phyloP scores from a whole-genome alignment of 2,888 invertebrate species.

The Drosophila conformis region DNA sequence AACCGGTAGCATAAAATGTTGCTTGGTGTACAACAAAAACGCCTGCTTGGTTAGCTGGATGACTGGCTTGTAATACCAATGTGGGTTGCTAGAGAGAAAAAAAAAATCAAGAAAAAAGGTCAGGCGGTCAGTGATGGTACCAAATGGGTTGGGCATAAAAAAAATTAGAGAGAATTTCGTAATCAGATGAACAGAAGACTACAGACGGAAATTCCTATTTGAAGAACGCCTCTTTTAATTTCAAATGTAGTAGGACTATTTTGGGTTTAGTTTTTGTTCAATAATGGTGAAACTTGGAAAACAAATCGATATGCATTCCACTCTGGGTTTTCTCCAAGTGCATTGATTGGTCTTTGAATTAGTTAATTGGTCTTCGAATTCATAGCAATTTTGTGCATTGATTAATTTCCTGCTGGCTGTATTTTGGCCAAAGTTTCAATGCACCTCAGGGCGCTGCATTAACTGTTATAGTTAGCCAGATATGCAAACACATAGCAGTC shows the following conservation, averaged over 20 bases:
- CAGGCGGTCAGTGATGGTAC: slow-evolving; percentile 19
- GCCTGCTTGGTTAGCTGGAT: slow-evolving; percentile 43
- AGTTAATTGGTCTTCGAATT: slow-evolving; percentile 13
- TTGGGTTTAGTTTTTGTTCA: background rate
- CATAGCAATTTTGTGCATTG: slow-evolving; percentile 42
- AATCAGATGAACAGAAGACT: background rate
- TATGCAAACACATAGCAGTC: slow-evolving; percentile 8
- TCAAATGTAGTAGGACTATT: background rate
- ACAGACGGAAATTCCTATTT: background rate
- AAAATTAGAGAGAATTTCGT: background rate
- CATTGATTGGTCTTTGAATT: slow-evolving; percentile 19
- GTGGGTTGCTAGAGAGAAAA: slow-evolving; percentile 11
- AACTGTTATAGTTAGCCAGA: slow-evolving; percentile 28
- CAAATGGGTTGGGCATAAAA: background rate
- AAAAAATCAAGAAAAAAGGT: slow-evolving; percentile 27
- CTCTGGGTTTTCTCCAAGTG: background rate
- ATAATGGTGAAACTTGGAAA: background rate
- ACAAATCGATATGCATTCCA: background rate
- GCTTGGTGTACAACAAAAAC: slow-evolving; percentile 47
- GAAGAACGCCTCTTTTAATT: background rate
- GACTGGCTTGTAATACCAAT: slow-evolving; percentile 40
- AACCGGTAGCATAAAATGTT: slow-evolving; percentile 75
- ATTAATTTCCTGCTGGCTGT: background rate
- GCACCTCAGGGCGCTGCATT: slow-evolving; percentile 50
- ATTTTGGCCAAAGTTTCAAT: slow-evolving; percentile 57